phyloP scores from a whole-genome alignment of 2,888 invertebrate genomes.

The Ephialtes manifestator region DNA sequence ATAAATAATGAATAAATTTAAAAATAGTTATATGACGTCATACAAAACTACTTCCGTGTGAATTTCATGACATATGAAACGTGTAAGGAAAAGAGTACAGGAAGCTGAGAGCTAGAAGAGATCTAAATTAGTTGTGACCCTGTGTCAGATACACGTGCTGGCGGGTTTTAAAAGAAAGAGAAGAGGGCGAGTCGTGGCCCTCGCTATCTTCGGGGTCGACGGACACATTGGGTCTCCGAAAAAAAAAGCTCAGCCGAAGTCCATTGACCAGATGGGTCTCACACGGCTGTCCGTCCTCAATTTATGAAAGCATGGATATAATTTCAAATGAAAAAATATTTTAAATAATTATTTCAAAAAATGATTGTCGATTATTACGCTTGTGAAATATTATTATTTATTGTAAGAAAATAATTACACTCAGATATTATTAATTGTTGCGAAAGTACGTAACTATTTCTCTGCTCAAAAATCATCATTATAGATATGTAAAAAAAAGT shows the following conservation, averaged over 20 bases:
- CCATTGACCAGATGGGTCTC: constrained; percentile 81
- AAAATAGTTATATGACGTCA: constrained; percentile 7
- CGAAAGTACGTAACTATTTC: too few species aligned
- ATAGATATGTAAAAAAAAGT: too few species aligned
- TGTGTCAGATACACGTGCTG: constrained; percentile 77
- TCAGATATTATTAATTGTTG: too few species aligned
- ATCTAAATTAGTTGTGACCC: constrained; percentile 75
- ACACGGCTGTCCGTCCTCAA: constrained; percentile 32
- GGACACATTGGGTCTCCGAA: constrained; percentile 45
- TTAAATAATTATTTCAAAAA: too few species aligned
- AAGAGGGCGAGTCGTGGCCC: constrained; percentile 58
- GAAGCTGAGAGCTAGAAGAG: constrained; percentile 54
- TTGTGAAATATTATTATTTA: too few species aligned
- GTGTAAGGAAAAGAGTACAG: constrained; percentile 43
- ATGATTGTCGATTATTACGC: too few species aligned
- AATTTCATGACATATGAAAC: constrained; percentile 63
- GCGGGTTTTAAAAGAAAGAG: constrained; percentile 59
- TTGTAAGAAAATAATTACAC: too few species aligned
- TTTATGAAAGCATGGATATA: not conserved
- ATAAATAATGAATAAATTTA: not conserved
- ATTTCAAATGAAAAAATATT: too few species aligned
- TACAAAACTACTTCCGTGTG: constrained; percentile 33
- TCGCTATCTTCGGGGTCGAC: constrained; percentile 56
- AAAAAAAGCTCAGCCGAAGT: constrained; percentile 74
- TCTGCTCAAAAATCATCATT: too few species aligned